Evolutionary conservation across 2,888 invertebrate species (phyloP), one percentile per base, ranked within the genome.

Genomic region (Cremastobaeus sp.): DNA sequence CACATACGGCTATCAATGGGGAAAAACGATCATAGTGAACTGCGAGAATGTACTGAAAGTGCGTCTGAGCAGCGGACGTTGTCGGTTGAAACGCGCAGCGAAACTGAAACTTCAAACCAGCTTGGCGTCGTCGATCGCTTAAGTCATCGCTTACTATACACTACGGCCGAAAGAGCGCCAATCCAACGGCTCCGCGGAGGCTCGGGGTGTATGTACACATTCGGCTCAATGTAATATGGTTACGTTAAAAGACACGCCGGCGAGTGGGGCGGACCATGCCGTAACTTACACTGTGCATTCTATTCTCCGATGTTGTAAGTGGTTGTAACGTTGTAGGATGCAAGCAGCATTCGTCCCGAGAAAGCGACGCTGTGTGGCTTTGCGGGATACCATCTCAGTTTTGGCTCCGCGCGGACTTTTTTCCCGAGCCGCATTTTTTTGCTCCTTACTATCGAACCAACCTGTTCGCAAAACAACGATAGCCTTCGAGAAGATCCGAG

Each of bases 101-200:
- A 60, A 69, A 60, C 69, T 60, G 54, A 60, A 69, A 52, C 48
- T 50, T 21, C 32, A 32, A 45, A 65, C 37, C 68, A 25, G 54
- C 45, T 52, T 57, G 55, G 55, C 66, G 66, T 66, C 52, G 48
- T 18, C 62, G 50, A 25, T 64, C 25, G 45, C 64, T 64, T 52
- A 54, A 66, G 57, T 66, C 55, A 66, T 66, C 48, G 48, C 55
- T 39, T 48, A 39, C 47, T 43, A 48, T 43, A 64, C 15, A 50
- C 45, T 30, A 37, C 34, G 37, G 20, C 35, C 60, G 25, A 37
- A 68, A 59, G 68, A 59, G 60, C 69, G 60, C 69, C 68, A 54
- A 69, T 52, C 69, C 60, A 45, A 37, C 30, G 50, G 32, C 62
- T 18, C 20, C 4, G 21, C 48, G 52, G 59, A 69, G 47, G 69